Evolutionary conservation across 2,888 invertebrate genomes (phyloP), one percentile per base, ranked within the genome.

Genomic region (Xanthostigma xanthostigma): DNA sequence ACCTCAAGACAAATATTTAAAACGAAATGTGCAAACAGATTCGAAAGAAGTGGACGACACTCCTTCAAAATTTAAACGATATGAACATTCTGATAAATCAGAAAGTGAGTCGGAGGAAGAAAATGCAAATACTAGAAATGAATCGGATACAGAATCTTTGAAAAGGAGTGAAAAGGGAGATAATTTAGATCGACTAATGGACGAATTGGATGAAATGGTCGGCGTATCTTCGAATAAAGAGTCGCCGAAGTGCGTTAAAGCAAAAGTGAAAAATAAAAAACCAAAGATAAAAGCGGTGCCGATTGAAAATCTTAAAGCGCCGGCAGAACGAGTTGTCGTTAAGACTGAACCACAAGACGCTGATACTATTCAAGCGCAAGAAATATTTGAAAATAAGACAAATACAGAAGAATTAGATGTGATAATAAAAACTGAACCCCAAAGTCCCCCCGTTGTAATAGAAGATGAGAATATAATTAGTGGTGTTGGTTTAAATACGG

Each of bases 51-150:
- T 11, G 17, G 44, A 17, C 9, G 36, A 13, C 14, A 37, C 9
- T 1, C 14, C 38, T 27, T 48, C 48, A 42, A 48, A 48, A 48
- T 48, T 48, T 48, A 48, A 17, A 38, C 48, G 48, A 33, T 48
- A 48, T 14, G 48, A 48, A n/a, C 48, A 48, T 43, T 48, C 48
- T 9, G 48, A 48, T n/a, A 14, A 48, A 9, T 48, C 48, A 9
- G 48, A 48, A 11, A 36, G 36, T 11, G 48, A 48, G 37, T 42
- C 42, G 8, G 48, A 43, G 2, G 9, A 33, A n/a, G 42, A 48
- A 13, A 38, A n/a, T n/a, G 38, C 36, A 43, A 27, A 27, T 27
- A 6, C 6, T 27, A 27, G 36, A 42, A 37, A 37, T 13, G 17
- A 35, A 9, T 36, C 37, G 1, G 37, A 43, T 42, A 14, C 34